Percentiles rank a stretch among this genome's conserved stretches.
phyloP scores from a whole-genome alignment of 1,140 invertebrate genomes.

The Eriosoma lanigerum region DNA sequence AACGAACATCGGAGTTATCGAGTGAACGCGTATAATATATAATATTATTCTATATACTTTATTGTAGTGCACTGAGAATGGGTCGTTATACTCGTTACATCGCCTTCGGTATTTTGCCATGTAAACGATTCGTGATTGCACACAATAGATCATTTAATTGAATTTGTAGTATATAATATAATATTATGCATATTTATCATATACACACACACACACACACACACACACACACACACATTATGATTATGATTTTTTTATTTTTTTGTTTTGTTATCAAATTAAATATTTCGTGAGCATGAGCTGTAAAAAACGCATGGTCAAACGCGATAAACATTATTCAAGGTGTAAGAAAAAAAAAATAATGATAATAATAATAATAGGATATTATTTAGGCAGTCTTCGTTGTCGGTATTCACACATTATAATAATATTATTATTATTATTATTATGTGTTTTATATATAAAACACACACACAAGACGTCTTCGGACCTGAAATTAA shows the following conservation, averaged over 20 bases:
- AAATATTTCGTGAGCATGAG: constrained; percentile 12
- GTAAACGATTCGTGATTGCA: constrained; percentile 36
- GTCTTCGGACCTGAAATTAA: constrained; percentile 22
- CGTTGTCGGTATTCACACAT: neutral
- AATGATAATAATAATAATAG: neutral
- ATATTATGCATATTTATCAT: neutral
- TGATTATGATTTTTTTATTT: neutral
- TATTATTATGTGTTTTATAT: neutral
- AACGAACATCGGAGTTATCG: constrained; percentile 4
- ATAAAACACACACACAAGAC: constrained; percentile 4
- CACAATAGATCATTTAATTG: constrained; percentile 43
- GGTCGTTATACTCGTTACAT: constrained; percentile 20
- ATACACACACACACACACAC: neutral
- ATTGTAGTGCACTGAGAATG: neutral
- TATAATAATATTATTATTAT: constrained; percentile 11
- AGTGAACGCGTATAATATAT: constrained; percentile 4
- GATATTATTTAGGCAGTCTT: neutral
- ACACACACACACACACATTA: too few relatives aligned
- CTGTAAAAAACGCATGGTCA: constrained; percentile 8
- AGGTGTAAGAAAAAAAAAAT: neutral
- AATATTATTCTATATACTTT: neutral
- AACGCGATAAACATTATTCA: constrained; percentile 15
- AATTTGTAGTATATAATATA: constrained; percentile 8
- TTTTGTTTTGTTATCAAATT: neutral
- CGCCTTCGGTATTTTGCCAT: constrained; percentile 13